Evolutionary conservation across 2,797 vertebrate genomes (phyloP), one percentile per base, ranked within the genome.

Genomic region (Anisognathus igniventris): DNA sequence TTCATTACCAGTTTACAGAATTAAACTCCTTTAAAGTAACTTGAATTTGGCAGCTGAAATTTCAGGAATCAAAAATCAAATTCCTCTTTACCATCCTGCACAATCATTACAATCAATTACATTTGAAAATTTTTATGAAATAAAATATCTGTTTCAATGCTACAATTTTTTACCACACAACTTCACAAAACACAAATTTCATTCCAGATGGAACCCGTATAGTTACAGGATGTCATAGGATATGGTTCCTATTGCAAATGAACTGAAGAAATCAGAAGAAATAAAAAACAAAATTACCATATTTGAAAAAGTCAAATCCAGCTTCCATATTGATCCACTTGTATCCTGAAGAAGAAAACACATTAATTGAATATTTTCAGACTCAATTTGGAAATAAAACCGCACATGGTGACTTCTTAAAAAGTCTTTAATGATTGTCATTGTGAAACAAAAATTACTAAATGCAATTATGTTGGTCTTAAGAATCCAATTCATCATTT

Each of bases 221-320:
- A 81, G 33, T 45, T 90, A 71, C 40, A 45, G 20, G 12, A 90
- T 60, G 13, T 21, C 39, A 27, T 2, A 57, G 28, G 12, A 51
- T 31, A 50, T 31, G 30, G 21, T 33, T 65, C 30, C 33, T 77
- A 72, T 8, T 78, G 23, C 31, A 82, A 87, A 48, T 39, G 28
- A 92, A 70, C 7, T 54, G 22, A 62, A 77, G 28, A 90, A 86
- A 75, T 48, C 7, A 54, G 25, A 74, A 78, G 22, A 47, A 66
- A 76, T 15, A 39, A 90, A 91, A 73, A 40, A 33, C 16, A 77
- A 86, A 98, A 98, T 98, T 97, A 99, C 99, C 27, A 94, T 98
- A 96, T 98, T 98, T 88, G 98, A 98, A 96, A 99, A 99, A 21
- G 99, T 99, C 66, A 99, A 98, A 92, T 99, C 99, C 94, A 99